Percentiles rank a stretch among this genome's conserved stretches.
These are phyloP conservation scores for Zalophus californianus DNA, from an alignment of 2,797 vertebrate species.

Conservation along the genomic window DNA sequence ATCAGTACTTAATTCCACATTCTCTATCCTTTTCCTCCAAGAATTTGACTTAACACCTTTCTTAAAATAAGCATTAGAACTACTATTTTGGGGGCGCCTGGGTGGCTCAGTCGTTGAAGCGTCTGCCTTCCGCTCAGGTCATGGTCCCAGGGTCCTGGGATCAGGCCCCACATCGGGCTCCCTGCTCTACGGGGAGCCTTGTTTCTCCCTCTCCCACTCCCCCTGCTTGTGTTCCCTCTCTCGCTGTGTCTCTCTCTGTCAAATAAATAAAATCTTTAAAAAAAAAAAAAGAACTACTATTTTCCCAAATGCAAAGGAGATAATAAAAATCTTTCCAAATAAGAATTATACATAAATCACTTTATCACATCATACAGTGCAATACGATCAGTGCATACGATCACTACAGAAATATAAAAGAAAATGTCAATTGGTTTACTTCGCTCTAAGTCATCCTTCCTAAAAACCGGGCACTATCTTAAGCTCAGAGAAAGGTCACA, in stretches of 20 bases:
- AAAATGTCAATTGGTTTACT: not conserved
- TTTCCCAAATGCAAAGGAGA: not conserved
- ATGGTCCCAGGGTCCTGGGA: no score
- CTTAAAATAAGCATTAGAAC: not conserved
- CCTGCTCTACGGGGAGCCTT: no score
- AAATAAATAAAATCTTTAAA: no score
- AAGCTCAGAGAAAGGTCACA: constrained; percentile 2
- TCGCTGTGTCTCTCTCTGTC: no score
- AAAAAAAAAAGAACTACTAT: no score
- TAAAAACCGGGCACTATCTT: not conserved
- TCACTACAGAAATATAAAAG: not conserved
- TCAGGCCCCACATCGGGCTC: no score
- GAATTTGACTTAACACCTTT: not conserved
- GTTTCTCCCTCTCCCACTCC: no score
- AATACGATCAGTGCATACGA: not conserved
- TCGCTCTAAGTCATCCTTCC: not conserved
- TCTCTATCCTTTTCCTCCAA: not conserved
- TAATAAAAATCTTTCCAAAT: constrained; percentile 6
- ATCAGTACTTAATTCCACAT: not conserved
- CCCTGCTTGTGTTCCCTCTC: no score
- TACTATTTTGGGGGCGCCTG: not conserved
- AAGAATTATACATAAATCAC: constrained; percentile 19
- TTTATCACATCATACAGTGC: not conserved
- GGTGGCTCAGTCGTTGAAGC: no score
- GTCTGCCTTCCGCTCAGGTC: no score